Conservation (phyloP, 2,797 vertebrate species). For the Anguilla pacifica region DNA sequence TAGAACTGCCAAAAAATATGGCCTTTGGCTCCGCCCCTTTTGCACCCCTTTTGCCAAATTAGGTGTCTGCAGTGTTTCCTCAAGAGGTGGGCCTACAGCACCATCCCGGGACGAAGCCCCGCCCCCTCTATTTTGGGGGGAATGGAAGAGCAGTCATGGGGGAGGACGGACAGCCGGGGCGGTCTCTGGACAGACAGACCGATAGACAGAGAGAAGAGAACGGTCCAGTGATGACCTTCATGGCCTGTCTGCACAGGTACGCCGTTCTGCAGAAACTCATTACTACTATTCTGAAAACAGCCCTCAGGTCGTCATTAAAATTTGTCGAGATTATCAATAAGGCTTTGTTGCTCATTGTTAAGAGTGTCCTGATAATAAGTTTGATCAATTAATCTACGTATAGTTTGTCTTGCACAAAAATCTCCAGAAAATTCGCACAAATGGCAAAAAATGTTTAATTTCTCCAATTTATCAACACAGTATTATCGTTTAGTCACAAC, state of each 20-base stretch:
- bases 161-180: background rate
- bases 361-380: conserved; percentile 3
- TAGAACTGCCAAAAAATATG: conserved; percentile 67
- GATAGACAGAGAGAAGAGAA: conserved; percentile 38
- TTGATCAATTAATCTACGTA: background rate
- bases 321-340: background rate
- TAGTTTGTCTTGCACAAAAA: background rate
- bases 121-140: background rate
- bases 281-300: too few species aligned
- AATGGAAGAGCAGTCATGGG: background rate
- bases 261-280: background rate
- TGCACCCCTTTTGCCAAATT: conserved; percentile 56
- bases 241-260: conserved; percentile 44
- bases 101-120: background rate
- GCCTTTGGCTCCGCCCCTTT: conserved; percentile 50
- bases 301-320: too few species aligned
- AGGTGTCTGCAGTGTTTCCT: conserved; percentile 49
- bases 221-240: conserved; percentile 48
- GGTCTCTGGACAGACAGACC: conserved; percentile 40
- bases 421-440: background rate
- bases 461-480: background rate
- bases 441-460: background rate
- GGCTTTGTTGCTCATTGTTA: background rate
- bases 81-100: conserved; percentile 11
- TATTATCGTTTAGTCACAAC: background rate